Conservation (phyloP, 2,888 invertebrate species). For the Physocephala rufipes region DNA sequence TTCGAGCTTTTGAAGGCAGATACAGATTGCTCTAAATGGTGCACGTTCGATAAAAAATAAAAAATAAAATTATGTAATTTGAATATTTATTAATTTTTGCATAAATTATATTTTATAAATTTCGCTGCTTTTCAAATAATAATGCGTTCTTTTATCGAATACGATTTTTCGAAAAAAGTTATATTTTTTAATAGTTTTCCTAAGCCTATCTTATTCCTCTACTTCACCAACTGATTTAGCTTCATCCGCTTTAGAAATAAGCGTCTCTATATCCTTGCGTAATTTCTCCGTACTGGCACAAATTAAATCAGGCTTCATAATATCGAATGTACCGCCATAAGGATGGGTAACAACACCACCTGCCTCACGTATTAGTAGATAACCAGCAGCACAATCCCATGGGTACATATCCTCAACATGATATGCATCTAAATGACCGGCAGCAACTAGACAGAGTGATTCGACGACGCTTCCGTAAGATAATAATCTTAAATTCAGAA, state of each 20-base stretch:
- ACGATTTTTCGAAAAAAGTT: no score
- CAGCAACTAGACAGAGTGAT: slow-evolving; percentile 76
- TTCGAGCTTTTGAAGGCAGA: no score
- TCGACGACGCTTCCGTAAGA: slow-evolving; percentile 77
- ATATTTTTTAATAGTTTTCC: no score
- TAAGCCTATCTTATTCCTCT: slow-evolving; percentile 34
- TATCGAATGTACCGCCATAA: slow-evolving; percentile 68
- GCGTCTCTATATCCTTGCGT: slow-evolving; percentile 66
- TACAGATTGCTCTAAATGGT: no score
- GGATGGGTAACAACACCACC: slow-evolving; percentile 77
- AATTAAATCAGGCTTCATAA: slow-evolving; percentile 70
- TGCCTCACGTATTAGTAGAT: slow-evolving; percentile 78
- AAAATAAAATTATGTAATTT: no score
- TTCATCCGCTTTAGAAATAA: slow-evolving; percentile 68
- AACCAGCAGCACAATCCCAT: slow-evolving; percentile 83
- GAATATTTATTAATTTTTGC: no score
- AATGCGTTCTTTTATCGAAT: no score
- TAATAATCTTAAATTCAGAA: slow-evolving; percentile 61
- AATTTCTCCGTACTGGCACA: slow-evolving; percentile 68
- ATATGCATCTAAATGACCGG: slow-evolving; percentile 75
- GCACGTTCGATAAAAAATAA: no score
- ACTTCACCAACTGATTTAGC: slow-evolving; percentile 53
- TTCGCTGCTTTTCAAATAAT: no score
- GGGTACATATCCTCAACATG: slow-evolving; percentile 77
- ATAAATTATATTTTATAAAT: no score